Base-by-base conservation (phyloP, 2,797 vertebrate genomes). In the Falco novaeseelandiae region DNA sequence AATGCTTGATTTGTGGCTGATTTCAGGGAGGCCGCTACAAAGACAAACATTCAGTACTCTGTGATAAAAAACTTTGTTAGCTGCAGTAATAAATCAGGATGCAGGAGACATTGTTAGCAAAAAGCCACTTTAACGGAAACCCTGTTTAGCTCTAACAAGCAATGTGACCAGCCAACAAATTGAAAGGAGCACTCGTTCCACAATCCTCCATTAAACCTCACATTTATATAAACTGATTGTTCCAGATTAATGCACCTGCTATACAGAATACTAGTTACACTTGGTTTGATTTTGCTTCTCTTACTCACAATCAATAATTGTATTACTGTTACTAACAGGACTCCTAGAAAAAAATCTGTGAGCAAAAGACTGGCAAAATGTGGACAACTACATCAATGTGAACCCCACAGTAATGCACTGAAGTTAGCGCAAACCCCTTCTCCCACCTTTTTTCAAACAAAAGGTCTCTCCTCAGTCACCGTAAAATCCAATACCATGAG, bases 91-190 rank as follows among this genome's bases (percentile, higher is more conserved):
- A 89, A 85, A 88, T 89, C 83, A 72, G 59, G 85, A 88, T 18
- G 66, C 76, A 86, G 86, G 63, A 83, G 74, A 81, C 83, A 32
- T n/a, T n/a, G 87, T 82, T 84, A 96, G 87, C 93, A 83, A 94
- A 92, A 91, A 87, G 79, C 51, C 54, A 32, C 82, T 91, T 78
- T 58, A 38, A 57, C 29, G 3, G 88, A 92, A 92, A 66, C 32
- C 57, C 48, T 58, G 82, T 86, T 87, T 12, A 92, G 52, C 61
- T 80, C 95, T 82, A 92, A 95, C 38, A 51, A 94, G 93, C 86
- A 78, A 42, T 51, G n/a, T 58, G 61, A 89, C 46, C 57, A 81
- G 87, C 66, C 94, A 87, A 22, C 15, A 66, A 72, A 83, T 2
- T 44, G 90, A 83, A 57, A 79, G 76, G 57, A 83, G 66, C 38